Percentiles rank a stretch among this genome's conserved stretches.
phyloP scores from a whole-genome alignment of 1,140 invertebrate species.

The Orchestia grillus region DNA sequence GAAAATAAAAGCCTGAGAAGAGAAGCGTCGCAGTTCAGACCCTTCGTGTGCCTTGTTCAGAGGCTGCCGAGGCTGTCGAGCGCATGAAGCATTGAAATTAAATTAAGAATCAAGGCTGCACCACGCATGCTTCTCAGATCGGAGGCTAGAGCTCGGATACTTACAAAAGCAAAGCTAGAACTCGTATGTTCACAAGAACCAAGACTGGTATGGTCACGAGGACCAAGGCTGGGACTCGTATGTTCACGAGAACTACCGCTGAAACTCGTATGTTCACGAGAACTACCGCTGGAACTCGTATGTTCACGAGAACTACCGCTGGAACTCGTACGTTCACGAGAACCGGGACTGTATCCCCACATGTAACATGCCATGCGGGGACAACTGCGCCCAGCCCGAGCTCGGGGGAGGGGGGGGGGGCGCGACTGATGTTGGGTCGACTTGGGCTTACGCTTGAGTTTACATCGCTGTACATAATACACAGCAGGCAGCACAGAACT shows the following conservation, averaged over 20 bases:
- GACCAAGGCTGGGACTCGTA: background rate
- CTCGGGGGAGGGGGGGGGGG: too few relatives aligned
- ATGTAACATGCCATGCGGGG: too few relatives aligned
- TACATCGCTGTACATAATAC: too few relatives aligned
- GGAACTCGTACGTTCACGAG: background rate
- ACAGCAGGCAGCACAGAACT: too few relatives aligned
- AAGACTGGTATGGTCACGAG: too few relatives aligned
- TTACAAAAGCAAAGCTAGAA: background rate
- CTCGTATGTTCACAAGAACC: too few relatives aligned
- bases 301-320: background rate
- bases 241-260: background rate
- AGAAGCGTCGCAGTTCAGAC: background rate
- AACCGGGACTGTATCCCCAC: too few relatives aligned
- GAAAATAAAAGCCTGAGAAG: background rate
- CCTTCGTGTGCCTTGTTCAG: background rate
- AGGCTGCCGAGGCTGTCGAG: background rate
- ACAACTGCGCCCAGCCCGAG: too few relatives aligned
- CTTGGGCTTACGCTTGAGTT: too few relatives aligned
- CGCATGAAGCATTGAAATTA: background rate
- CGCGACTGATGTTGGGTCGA: too few relatives aligned
- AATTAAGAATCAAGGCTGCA: background rate
- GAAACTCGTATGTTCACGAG: background rate
- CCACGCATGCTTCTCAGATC: background rate
- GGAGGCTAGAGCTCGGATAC: background rate
- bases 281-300: background rate